Base-by-base conservation (phyloP, 2,113 vertebrate genomes). In the Plestiodon gilberti region DNA sequence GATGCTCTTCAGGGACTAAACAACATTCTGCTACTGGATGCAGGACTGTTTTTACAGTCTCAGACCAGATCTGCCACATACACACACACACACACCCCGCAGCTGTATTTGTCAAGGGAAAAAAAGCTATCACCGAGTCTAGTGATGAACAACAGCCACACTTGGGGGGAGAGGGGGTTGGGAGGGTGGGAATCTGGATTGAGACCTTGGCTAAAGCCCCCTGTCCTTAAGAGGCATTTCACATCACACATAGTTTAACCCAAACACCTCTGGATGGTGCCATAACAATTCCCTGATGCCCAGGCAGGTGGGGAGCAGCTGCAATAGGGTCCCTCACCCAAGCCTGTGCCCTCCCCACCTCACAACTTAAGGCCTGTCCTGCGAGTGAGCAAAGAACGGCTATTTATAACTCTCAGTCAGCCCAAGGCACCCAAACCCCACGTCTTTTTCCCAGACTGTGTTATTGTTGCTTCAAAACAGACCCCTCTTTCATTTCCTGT, bases 401-500 rank as follows among this genome's bases (percentile, higher is more conserved):
- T 91, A 90, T 92, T 94, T 76, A 79, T 90, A 92, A 91, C 79
- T 79, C 55, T 61, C 87, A 84, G 78, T 64, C 87, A 92, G 92
- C 92, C 96, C 95, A 84, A 95, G 94, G 96, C 97, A 96, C 90
- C 95, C 94, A 97, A 95, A 96, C 93, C 96, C 61, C 93, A 88
- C 92, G 93, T 87, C 35, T 40, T 87, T 86, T 94, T 95, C 95
- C 96, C 96, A 97, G 93, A 73, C 95, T 94, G 89, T 91, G 91
- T 94, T 95, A 95, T 96, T 97, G 96, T 96, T 96, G 94, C 93
- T 94, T 89, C 95, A 96, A 18, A 97, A 98, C 97, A 98, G 96
- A 96, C 95, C 95, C 95, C 96, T 96, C 97, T 97, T 98, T 98
- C 97, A 97, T 96, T 93, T 88, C 94, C 94, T 93, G 93, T 96